phyloP scores from a whole-genome alignment of 2,888 invertebrate genomes.

The Pachliopta kotzebuea region DNA sequence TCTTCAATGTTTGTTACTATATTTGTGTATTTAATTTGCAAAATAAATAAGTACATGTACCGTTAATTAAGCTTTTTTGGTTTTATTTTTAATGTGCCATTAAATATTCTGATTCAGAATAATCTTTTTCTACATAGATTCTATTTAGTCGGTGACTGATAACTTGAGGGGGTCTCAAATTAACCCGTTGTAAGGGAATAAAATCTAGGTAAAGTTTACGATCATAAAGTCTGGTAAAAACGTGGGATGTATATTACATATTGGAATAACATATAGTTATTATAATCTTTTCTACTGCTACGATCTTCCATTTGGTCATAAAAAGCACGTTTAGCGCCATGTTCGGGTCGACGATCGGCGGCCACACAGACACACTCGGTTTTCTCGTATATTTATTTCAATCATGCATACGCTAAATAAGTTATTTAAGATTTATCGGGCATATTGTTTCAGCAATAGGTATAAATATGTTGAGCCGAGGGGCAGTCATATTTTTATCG shows the following conservation, averaged over 20 bases:
- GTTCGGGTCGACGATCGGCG: slow-evolving; percentile 10
- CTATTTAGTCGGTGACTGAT: no score
- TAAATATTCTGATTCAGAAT: no score
- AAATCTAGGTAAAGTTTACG: not conserved
- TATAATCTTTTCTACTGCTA: not conserved
- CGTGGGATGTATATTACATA: not conserved
- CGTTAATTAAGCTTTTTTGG: slow-evolving; percentile 40
- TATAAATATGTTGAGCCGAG: slow-evolving; percentile 43
- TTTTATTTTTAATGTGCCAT: slow-evolving; percentile 12
- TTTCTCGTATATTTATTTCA: not conserved
- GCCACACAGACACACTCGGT: not conserved
- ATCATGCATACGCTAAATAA: not conserved
- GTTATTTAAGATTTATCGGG: not conserved
- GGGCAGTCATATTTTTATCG: slow-evolving; percentile 31
- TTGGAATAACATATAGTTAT: not conserved
- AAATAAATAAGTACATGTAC: slow-evolving; percentile 63
- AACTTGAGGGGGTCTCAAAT: no score
- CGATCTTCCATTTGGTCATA: not conserved
- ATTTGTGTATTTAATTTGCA: slow-evolving; percentile 60
- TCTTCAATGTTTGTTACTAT: slow-evolving; percentile 53
- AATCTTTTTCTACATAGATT: not conserved
- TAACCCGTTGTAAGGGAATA: no score
- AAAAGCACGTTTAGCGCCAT: slow-evolving; percentile 6
- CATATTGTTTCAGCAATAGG: slow-evolving; percentile 15
- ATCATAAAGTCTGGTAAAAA: not conserved